Conservation (phyloP, 2,113 vertebrate genomes). For the Motacilla alba region DNA sequence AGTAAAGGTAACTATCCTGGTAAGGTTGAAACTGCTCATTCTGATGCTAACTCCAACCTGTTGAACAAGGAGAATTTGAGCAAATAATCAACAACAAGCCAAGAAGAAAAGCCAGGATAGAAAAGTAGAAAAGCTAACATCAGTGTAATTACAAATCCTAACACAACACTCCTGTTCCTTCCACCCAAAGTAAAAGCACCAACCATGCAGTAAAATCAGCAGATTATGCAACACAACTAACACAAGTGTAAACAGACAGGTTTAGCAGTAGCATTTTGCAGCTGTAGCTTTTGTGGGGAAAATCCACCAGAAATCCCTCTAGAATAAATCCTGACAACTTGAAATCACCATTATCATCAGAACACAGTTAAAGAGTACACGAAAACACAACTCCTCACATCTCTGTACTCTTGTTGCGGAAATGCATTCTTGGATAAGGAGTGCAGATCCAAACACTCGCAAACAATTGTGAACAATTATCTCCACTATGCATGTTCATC, state of each 20-base stretch:
- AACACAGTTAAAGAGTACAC: neutral
- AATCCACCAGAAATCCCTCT: neutral
- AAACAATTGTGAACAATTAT: neutral
- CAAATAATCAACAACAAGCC: neutral
- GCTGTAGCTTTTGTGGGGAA: neutral
- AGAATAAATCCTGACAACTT: neutral
- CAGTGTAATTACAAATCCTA: neutral
- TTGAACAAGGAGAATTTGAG: neutral
- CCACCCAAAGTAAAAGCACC: neutral
- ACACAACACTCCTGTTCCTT: neutral
- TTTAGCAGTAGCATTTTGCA: neutral
- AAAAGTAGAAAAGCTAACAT: neutral
- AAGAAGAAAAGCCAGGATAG: neutral
- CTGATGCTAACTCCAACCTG: slow-evolving; percentile 94
- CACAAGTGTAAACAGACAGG: neutral
- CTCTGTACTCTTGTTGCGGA: neutral
- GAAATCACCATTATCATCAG: neutral
- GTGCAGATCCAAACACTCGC: neutral
- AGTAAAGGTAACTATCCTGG: slow-evolving; percentile 89
- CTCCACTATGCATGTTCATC: accelerated
- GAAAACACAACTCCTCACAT: neutral
- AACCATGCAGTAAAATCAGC: neutral
- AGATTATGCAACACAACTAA: neutral
- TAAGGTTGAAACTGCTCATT: slow-evolving; percentile 96
- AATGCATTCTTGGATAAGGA: neutral